These are phyloP conservation scores for Dryoscopus gambensis DNA, from an alignment of 2,113 vertebrate genomes.

Conservation along the genomic window DNA sequence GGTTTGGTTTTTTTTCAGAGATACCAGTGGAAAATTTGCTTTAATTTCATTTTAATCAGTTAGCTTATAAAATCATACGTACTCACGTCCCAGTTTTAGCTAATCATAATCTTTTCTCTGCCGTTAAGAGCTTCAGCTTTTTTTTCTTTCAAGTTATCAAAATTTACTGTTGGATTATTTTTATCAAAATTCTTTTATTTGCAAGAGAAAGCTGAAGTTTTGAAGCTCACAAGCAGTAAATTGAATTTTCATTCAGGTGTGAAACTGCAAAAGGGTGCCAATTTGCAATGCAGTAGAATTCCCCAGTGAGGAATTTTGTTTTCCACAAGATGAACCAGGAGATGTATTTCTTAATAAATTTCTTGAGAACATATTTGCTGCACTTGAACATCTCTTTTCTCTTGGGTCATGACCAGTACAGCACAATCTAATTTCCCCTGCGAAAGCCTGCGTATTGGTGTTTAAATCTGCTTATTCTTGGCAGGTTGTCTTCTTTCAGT, in stretches of 20 bases:
- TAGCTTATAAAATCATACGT: background rate
- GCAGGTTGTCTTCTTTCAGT: background rate
- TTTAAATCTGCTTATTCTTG: background rate
- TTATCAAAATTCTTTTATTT: background rate
- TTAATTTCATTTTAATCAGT: background rate
- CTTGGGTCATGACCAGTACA: background rate
- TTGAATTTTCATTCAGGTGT: background rate
- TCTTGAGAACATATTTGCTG: background rate
- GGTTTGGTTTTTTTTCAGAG: background rate
- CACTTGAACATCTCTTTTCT: background rate
- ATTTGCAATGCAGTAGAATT: background rate
- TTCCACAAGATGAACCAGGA: background rate
- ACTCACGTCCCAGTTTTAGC: background rate
- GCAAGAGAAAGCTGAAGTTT: background rate
- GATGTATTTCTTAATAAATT: background rate
- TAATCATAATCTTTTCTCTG: background rate
- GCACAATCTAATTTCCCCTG: background rate
- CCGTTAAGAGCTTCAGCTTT: background rate
- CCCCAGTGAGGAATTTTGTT: background rate
- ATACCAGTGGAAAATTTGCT: background rate
- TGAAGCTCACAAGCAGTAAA: background rate
- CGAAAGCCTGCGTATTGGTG: background rate
- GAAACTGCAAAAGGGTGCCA: background rate
- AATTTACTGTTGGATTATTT: background rate
- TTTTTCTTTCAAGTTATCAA: background rate